Base-by-base conservation (phyloP, 2,113 vertebrate species). In the Solea solea region DNA sequence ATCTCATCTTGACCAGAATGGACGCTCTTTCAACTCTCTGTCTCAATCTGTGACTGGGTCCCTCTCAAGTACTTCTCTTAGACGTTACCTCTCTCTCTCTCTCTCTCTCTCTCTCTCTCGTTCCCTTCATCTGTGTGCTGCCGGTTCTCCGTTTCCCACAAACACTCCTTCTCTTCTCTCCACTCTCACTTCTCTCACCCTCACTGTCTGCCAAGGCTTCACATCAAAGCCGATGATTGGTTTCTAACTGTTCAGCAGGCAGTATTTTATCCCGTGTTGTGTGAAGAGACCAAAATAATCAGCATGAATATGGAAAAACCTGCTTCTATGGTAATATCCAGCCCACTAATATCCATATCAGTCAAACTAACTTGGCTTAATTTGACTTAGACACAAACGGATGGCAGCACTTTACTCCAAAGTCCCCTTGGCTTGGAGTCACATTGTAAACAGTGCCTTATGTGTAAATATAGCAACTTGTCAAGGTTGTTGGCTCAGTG, bases 301-400 rank as follows among this genome's bases (percentile, higher is more conserved):
- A 87, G 81, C 84, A 91, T 92, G 86, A 92, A 92, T 91, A 91
- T 92, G 87, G 86, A 88, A 84, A 84, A 84, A 86, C 45, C 61
- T 75, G 83, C 85, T 85, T 85, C 81, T 80, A 85, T 90, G 89
- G 84, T 91, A 90, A 89, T 89, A 88, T 90, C 77, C 83, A 82
- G 74, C 76, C 49, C 76, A 78, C 78, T 85, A 84, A 92, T 91
- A 91, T 91, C 90, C 90, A 91, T 90, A 90, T 91, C 88, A 91
- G 80, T 90, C 78, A 86, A 81, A 88, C 78, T 76, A 84, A 88
- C 90, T 86, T 90, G 86, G 87, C 89, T 88, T 89, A 85, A 85
- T 89, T 91, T 86, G 88, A 89, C 89, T 91, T 86, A 84, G 84
- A 89, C 75, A 74, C 76, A 86, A 88, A 90, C 55, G 82, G 80